Percentiles rank a stretch among this genome's conserved stretches.
Evolutionary conservation across 2,113 vertebrate species (phyloP).

Genomic region (Procavia capensis): DNA sequence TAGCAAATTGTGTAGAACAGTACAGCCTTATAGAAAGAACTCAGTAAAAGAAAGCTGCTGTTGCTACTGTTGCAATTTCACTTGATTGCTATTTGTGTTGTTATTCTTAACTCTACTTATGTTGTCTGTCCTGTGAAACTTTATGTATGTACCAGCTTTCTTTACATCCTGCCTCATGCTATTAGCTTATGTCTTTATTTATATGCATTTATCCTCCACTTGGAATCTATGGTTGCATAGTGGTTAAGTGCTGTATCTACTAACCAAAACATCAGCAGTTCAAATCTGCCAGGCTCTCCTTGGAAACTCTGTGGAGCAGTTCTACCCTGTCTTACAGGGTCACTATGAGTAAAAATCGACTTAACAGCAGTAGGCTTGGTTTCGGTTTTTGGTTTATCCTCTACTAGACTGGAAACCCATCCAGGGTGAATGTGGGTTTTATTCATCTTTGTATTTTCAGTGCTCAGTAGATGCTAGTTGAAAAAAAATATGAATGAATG

Average conservation of each 20-base stretch:
- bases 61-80: background rate
- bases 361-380: no score
- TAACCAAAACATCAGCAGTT: no score
- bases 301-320: no score
- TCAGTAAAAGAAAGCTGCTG: slow-evolving; percentile 7
- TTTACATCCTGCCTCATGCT: background rate
- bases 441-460: slow-evolving; percentile 24
- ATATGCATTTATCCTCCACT: background rate
- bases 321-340: no score
- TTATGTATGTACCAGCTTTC: background rate
- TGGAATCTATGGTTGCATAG: no score
- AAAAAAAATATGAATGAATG: background rate
- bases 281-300: no score
- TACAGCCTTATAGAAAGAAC: background rate
- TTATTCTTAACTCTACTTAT: background rate
- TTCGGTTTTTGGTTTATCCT: no score
- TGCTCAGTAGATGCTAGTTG: background rate
- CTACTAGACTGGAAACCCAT: background rate
- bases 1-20: background rate
- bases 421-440: background rate
- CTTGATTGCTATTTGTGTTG: background rate
- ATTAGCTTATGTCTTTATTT: background rate
- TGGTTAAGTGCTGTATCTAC: no score
- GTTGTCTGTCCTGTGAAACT: background rate
- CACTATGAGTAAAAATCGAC: no score